A percentile compares a stretch with the other conserved stretches of the same genome.
phyloP scores from a whole-genome alignment of 2,113 vertebrate genomes.

The Solea solea region DNA sequence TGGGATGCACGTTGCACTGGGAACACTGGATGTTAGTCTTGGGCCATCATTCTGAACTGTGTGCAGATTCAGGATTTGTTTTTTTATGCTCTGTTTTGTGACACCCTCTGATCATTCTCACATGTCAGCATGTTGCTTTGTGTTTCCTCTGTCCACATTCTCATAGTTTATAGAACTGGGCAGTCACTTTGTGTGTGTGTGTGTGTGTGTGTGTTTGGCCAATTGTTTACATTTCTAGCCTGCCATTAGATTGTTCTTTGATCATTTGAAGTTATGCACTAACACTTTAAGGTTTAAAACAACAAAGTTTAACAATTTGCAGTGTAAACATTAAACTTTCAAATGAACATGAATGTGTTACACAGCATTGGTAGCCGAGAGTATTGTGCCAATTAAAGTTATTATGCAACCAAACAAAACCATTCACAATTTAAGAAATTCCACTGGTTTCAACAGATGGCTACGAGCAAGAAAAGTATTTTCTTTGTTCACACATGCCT shows the following conservation, averaged over 20 bases:
- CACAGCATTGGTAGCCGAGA: too few relatives aligned
- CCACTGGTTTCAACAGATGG: conserved; percentile 72
- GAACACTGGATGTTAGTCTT: conserved; percentile 13
- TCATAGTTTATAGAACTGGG: conserved; percentile 40
- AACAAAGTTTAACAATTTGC: too few relatives aligned
- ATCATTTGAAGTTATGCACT: not conserved
- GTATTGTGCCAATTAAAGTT: too few relatives aligned
- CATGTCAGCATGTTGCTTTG: conserved; percentile 68
- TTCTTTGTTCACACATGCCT: conserved; percentile 81
- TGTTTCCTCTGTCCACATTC: conserved; percentile 36
- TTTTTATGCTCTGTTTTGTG: conserved; percentile 49
- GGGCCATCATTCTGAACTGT: conserved; percentile 25
- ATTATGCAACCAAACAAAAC: conserved; percentile 23
- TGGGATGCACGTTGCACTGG: conserved; percentile 33
- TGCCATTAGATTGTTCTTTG: not conserved
- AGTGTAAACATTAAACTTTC: too few relatives aligned
- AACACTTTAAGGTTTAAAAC: not conserved
- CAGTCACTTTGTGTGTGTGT: conserved; percentile 13
- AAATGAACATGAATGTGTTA: too few relatives aligned
- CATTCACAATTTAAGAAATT: conserved; percentile 67
- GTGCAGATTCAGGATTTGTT: conserved; percentile 36
- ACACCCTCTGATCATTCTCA: conserved; percentile 54
- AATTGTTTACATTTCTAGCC: conserved; percentile 52
- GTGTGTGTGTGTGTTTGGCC: conserved; percentile 3
- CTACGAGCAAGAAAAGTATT: conserved; percentile 74